phyloP scores from a whole-genome alignment of 2,888 invertebrate genomes.

The Lithophane socia region DNA sequence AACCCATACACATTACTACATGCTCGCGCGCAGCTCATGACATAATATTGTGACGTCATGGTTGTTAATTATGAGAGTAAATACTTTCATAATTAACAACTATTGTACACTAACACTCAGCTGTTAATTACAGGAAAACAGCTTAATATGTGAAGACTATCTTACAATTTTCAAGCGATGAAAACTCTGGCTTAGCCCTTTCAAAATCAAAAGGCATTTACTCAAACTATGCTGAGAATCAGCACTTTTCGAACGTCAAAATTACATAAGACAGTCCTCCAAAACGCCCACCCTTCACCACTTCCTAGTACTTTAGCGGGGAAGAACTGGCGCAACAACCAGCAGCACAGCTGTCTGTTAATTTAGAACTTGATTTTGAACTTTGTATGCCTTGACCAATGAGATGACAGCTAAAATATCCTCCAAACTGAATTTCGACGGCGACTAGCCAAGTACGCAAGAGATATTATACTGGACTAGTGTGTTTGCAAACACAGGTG shows the following conservation, averaged over 20 bases:
- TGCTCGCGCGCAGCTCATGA: conserved; percentile 24
- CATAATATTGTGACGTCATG: conserved; percentile 36
- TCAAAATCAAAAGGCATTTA: background rate
- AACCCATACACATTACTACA: conserved; percentile 36
- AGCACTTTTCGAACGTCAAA: no score
- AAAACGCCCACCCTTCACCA: no score
- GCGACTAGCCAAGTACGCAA: background rate
- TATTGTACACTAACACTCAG: background rate
- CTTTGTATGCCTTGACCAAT: background rate
- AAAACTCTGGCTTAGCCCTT: background rate
- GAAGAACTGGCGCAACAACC: background rate
- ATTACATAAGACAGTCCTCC: no score
- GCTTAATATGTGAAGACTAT: background rate
- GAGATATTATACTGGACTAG: background rate
- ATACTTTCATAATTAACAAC: conserved; percentile 44
- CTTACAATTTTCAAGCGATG: no score
- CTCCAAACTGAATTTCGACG: background rate
- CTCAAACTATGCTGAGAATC: no score
- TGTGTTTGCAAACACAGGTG: background rate
- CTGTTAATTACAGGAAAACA: conserved; percentile 20
- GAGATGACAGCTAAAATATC: background rate
- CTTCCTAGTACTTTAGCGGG: background rate
- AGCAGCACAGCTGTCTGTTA: background rate
- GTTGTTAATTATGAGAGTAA: conserved; percentile 31
- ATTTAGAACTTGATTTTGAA: no score